phyloP scores from a whole-genome alignment of 2,797 vertebrate genomes.

The Rhinatrema bivittatum region DNA sequence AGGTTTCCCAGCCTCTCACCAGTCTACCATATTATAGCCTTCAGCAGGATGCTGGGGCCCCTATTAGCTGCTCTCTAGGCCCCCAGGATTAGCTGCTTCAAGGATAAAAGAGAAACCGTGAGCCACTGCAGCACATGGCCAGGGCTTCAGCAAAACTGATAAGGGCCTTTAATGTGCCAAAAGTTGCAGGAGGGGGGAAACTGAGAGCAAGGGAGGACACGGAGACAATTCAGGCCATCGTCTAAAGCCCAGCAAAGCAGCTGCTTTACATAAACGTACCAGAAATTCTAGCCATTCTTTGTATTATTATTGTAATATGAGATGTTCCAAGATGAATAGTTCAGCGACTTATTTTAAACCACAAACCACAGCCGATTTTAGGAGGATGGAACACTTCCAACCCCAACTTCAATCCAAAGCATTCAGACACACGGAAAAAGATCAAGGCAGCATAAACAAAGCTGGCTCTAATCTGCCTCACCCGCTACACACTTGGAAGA shows the following conservation, averaged over 20 bases:
- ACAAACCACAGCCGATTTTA: not conserved
- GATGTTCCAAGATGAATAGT: not conserved
- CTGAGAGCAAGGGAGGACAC: not conserved
- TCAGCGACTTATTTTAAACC: not conserved
- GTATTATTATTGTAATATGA: not conserved
- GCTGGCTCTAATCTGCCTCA: no score
- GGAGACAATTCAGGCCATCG: not conserved
- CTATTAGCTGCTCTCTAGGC: no score
- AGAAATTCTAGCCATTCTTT: not conserved
- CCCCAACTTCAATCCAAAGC: not conserved
- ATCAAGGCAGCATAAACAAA: not conserved
- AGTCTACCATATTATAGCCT: no score
- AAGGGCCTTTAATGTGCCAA: conserved; percentile 1
- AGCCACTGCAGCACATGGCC: not conserved
- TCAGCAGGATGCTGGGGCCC: no score
- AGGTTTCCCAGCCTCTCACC: no score
- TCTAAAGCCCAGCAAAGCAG: not conserved
- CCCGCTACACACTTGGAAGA: no score
- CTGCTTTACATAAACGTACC: not conserved
- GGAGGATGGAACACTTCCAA: not conserved
- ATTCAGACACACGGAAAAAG: not conserved
- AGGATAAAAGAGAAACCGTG: no score
- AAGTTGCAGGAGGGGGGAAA: no score
- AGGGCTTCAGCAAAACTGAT: not conserved
- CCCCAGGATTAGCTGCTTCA: no score